These are phyloP conservation scores for Saccostrea glomerata DNA, from an alignment of 1,140 invertebrate genomes.

Conservation along the genomic window DNA sequence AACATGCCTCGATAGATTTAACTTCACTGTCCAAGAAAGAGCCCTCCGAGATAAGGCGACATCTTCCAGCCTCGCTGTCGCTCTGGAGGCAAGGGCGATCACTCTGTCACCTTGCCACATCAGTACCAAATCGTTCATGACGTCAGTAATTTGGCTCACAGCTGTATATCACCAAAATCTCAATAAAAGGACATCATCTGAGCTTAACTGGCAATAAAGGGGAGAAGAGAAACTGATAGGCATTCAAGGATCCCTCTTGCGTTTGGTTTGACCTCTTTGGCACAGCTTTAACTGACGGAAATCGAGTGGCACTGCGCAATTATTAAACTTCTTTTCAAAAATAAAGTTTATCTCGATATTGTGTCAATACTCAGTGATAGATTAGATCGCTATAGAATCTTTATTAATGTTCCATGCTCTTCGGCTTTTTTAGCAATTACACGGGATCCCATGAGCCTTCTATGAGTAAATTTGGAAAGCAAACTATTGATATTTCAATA, in stretches of 20 bases:
- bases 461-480: slow-evolving; percentile 31
- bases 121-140: background rate
- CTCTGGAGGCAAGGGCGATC: slow-evolving; percentile 10
- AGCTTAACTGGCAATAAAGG: slow-evolving; percentile 19
- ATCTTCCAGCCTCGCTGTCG: slow-evolving; percentile 12
- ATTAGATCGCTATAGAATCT: slow-evolving; percentile 31
- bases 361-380: slow-evolving; percentile 30
- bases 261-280: slow-evolving; percentile 21
- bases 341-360: slow-evolving; percentile 36
- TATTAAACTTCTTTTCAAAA: slow-evolving; percentile 33
- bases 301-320: slow-evolving; percentile 21
- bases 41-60: slow-evolving; percentile 10
- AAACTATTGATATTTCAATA: slow-evolving; percentile 31
- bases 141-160: slow-evolving; percentile 33
- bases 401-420: slow-evolving; percentile 24
- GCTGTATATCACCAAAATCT: slow-evolving; percentile 23
- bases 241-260: background rate
- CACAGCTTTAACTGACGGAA: slow-evolving; percentile 23
- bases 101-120: background rate
- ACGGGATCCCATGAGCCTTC: slow-evolving; percentile 20
- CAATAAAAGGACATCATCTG: slow-evolving; percentile 30
- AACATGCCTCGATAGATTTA: slow-evolving; percentile 17
- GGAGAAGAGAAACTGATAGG: background rate
- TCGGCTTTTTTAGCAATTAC: slow-evolving; percentile 27
- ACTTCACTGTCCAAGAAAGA: slow-evolving; percentile 10